A percentile compares a stretch with the other conserved stretches of the same genome.
Evolutionary conservation across 2,888 invertebrate genomes (phyloP).

Genomic region (Chironomus riparius): DNA sequence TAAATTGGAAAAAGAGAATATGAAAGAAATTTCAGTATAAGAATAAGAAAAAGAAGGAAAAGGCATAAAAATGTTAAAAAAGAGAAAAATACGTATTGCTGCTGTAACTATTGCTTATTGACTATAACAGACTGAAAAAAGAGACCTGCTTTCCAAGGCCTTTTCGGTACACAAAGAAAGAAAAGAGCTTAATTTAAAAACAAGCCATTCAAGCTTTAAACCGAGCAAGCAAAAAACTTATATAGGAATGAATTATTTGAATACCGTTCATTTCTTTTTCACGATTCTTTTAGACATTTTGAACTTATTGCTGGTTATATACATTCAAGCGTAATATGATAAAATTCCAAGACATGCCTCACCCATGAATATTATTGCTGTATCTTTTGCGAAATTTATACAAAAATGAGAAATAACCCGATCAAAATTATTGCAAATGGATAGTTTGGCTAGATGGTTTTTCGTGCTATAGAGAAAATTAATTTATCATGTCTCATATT

Average conservation of each 20-base stretch:
- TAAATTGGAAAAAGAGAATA: not conserved
- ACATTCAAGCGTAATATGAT: not conserved
- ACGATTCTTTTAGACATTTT: not conserved
- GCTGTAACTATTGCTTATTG: not conserved
- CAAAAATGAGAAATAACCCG: too few species aligned
- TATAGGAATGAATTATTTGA: not conserved
- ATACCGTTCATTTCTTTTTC: not conserved
- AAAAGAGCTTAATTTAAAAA: not conserved
- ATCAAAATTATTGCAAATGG: too few species aligned
- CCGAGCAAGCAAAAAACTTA: not conserved
- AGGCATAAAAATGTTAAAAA: not conserved
- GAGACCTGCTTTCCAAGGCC: not conserved
- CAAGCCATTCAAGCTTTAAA: not conserved
- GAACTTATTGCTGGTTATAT: not conserved
- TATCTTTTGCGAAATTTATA: too few species aligned
- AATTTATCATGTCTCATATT: too few species aligned
- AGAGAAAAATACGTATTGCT: not conserved
- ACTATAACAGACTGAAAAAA: not conserved
- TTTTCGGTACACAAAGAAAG: not conserved
- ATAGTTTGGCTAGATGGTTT: too few species aligned
- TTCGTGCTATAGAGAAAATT: too few species aligned
- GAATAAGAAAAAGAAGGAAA: not conserved
- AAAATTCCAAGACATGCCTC: too few species aligned
- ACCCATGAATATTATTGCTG: too few species aligned
- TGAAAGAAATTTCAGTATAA: not conserved